These are phyloP conservation scores for Aspidapion aeneum DNA, from an alignment of 2,888 invertebrate species.

Conservation along the genomic window DNA sequence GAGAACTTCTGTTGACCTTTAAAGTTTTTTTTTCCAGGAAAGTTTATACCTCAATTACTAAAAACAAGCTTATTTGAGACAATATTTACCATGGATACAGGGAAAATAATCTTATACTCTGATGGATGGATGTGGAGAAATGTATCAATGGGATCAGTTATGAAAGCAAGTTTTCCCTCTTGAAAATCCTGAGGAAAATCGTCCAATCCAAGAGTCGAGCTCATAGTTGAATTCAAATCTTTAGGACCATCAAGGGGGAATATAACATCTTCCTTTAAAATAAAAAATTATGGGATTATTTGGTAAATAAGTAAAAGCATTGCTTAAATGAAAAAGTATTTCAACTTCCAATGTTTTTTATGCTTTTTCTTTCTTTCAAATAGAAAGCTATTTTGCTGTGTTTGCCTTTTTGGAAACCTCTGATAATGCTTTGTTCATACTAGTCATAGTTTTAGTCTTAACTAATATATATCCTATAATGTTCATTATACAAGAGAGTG, in stretches of 20 bases:
- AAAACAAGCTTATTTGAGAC: too few relatives aligned
- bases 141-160: slow-evolving; percentile 19
- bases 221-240: slow-evolving; percentile 6
- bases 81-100: slow-evolving; percentile 31
- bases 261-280: slow-evolving; percentile 20
- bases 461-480: too few relatives aligned
- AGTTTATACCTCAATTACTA: too few relatives aligned
- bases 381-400: neutral
- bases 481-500: too few relatives aligned
- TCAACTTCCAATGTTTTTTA: neutral
- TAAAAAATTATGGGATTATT: slow-evolving; percentile 7
- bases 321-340: neutral
- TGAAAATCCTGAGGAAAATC: too few relatives aligned
- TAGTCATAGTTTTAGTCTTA: too few relatives aligned
- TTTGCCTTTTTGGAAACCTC: too few relatives aligned
- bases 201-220: too few relatives aligned
- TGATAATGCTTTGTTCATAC: too few relatives aligned
- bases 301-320: slow-evolving; percentile 1
- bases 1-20: too few relatives aligned
- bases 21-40: too few relatives aligned
- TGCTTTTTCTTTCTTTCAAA: neutral
- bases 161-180: slow-evolving; percentile 10
- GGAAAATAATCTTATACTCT: slow-evolving; percentile 29
- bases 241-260: neutral
- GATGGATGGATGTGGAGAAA: slow-evolving; percentile 19